Percentiles rank a stretch among this genome's conserved stretches.
phyloP scores from a whole-genome alignment of 2,113 vertebrate genomes.

The Hypanus sabinus region DNA sequence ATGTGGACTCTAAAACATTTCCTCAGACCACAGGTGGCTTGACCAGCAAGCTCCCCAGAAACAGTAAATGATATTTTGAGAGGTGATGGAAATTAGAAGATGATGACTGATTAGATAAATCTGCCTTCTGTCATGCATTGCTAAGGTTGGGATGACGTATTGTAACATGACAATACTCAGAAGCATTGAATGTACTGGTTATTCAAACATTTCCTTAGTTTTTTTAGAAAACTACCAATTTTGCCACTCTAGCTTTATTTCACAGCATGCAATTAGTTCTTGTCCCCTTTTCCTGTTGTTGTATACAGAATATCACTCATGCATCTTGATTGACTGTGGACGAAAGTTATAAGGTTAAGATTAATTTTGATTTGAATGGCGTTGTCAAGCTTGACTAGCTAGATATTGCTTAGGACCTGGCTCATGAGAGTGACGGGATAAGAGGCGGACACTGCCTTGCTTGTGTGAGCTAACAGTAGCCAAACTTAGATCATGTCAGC shows the following conservation, averaged over 20 bases:
- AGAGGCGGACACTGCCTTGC: too few species aligned
- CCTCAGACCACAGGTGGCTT: not conserved
- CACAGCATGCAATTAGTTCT: not conserved
- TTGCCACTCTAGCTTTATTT: not conserved
- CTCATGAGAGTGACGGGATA: too few species aligned
- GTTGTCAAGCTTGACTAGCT: too few species aligned
- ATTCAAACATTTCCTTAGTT: not conserved
- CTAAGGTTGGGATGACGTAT: not conserved
- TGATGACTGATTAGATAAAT: not conserved
- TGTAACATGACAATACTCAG: not conserved
- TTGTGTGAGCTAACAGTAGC: too few species aligned
- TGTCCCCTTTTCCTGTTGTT: not conserved
- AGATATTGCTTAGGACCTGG: too few species aligned
- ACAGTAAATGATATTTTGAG: not conserved
- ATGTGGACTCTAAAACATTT: not conserved
- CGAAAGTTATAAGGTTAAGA: too few species aligned
- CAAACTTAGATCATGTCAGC: too few species aligned
- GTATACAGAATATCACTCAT: not conserved
- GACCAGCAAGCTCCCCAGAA: not conserved
- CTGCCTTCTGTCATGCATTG: not conserved
- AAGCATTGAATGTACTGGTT: not conserved
- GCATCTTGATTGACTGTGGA: not conserved
- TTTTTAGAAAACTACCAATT: not conserved
- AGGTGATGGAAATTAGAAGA: not conserved
- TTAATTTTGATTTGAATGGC: too few species aligned